These are phyloP conservation scores for Mustela erminea DNA, from an alignment of 2,797 vertebrate species.

Conservation along the genomic window DNA sequence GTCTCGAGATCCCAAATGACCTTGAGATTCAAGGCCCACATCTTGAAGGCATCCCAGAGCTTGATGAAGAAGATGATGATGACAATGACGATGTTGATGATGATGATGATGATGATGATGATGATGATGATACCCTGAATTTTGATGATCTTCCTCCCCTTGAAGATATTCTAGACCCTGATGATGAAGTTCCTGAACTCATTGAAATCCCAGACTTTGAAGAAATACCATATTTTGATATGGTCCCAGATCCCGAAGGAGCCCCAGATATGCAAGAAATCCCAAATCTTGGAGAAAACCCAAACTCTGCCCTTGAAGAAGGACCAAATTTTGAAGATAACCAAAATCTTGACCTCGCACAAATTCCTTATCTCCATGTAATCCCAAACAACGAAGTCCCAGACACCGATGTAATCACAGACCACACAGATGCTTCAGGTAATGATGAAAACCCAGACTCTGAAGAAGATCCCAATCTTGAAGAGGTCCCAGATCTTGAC, in stretches of 20 bases:
- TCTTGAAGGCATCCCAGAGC: conserved; percentile 55
- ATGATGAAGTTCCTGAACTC: conserved; percentile 63
- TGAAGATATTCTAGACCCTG: conserved; percentile 66
- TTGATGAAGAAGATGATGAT: conserved; percentile 53
- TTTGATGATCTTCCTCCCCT: conserved; percentile 68
- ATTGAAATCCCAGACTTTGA: conserved; percentile 55
- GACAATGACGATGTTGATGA: not conserved
- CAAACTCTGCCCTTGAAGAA: conserved; percentile 22
- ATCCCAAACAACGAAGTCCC: conserved; percentile 6
- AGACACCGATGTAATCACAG: not conserved
- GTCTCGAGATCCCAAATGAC: conserved; percentile 58
- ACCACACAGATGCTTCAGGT: not conserved
- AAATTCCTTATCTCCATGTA: conserved; percentile 69
- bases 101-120: not conserved
- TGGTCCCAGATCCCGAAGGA: conserved; percentile 55
- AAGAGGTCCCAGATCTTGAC: not conserved
- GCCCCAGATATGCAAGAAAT: not conserved
- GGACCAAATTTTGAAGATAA: conserved; percentile 59
- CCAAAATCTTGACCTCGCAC: conserved; percentile 52
- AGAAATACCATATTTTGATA: conserved; percentile 70
- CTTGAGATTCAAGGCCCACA: conserved; percentile 59
- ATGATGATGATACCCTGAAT: conserved; percentile 38
- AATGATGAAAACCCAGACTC: conserved; percentile 47
- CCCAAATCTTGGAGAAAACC: conserved; percentile 14
- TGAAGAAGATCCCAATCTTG: conserved; percentile 32